Evolutionary conservation across 2,797 vertebrate species (phyloP), one percentile per base, ranked within the genome.

Genomic region (Bryconaethiops microstoma): DNA sequence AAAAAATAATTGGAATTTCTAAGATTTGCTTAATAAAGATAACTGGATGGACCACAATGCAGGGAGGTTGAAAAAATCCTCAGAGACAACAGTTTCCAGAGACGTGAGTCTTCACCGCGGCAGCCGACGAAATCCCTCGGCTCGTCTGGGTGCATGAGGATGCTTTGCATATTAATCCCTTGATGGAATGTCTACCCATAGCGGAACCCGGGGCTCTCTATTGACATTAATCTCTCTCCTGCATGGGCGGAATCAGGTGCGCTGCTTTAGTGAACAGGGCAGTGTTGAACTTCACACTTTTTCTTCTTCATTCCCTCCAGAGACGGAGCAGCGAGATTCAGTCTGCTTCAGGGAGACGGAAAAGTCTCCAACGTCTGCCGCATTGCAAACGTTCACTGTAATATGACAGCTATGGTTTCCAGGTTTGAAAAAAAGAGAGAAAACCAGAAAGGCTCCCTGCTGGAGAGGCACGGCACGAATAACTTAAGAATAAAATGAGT

Each of bases 141-240:
- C 48, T 17, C 17, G 8, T 54, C 50, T 19, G 42, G 16, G 19
- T 23, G 63, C 1, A 42, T 9, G 39, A 45, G 39, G 19, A 69
- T 48, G 19, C 42, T 69, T 69, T 45, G 67, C 67, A 48, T 69
- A 69, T 55, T 73, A 73, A 55, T 73, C 70, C 70, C 71, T 14
- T 74, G 71, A 74, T 59, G 25, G 71, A 74, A 57, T 42, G 71
- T 52, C 25, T 57, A 57, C 29, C 29, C 29, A 29, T 29, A 73
- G 57, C 17, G 1, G 25, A 57, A 39, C 16, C 71, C 10, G 35
- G 21, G 71, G 71, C 19, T 59, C 50, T 21, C 29, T 23, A 59
- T 59, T 74, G 54, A 74, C 71, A 59, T 57, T 74, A 74, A 74
- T 74, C 71, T 59, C 71, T 42, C 35, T 72, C 52, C 54, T 59